Evolutionary conservation across 92 coral and sea anemone genomes (phyloP), one percentile per base, ranked within the genome.

Genomic region (Bergia puertoricense): DNA sequence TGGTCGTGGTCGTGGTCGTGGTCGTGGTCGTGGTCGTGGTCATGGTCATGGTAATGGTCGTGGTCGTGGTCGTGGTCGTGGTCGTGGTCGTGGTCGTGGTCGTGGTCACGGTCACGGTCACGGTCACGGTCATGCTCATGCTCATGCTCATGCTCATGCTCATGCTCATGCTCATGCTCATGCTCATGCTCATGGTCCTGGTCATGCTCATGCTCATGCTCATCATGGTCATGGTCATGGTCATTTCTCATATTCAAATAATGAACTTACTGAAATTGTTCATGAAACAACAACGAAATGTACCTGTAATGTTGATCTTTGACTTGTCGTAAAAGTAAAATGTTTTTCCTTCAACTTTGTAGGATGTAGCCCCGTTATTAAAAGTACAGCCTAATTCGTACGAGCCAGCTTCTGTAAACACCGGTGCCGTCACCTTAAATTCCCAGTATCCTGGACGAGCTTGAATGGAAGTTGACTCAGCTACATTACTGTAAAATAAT

Each of bases 311-410:
- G 36, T 43, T 67, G 48, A 91, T 91, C 38, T 67, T 56, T 36
- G 88, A 76, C 16, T 62, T 76, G 85, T 91, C 77, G 48, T 87
- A 88, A n/a, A 91, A 89, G 43, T 75, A 76, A 71, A 81, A 91
- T 1, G 72, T 57, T 57, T 81, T 46, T 37, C 68, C 86, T 67
- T 82, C 88, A 22, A 88, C 93, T 37, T 79, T 14, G 76, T 82
- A 22, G 2, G 14, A 45, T 11, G 22, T 59, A 22, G 37, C 76
- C 6, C 13, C 80, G 5, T 22, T 59, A 45, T 87, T 50, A 18
- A 91, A 76, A 5, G 40, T 37, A 69, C 93, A 91, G 41, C 6
- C 4, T 5, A 91, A 51, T 6, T 67, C 77, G 78, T 91, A 91
- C 8, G 38, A 16, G 4, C 93, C 93, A 9, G 88, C 42, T 10